Evolutionary conservation across 2,888 invertebrate species (phyloP).

Genomic region (Hydraecia micacea): DNA sequence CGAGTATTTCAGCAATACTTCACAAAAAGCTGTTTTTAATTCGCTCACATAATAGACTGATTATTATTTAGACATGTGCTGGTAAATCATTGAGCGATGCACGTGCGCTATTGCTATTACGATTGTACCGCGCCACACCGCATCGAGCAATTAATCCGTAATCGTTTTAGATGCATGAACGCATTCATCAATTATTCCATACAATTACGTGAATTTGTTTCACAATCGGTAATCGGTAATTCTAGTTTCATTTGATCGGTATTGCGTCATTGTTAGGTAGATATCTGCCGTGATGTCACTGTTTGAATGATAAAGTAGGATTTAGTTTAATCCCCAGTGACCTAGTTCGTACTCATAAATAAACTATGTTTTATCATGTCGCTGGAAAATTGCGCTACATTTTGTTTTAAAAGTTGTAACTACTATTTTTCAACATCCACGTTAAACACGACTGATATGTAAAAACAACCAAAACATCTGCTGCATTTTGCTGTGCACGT

Average conservation of each 20-base stretch:
- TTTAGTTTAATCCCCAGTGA: constrained; percentile 46
- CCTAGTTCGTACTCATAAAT: constrained; percentile 38
- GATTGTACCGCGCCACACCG: constrained; percentile 27
- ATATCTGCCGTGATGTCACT: constrained; percentile 37
- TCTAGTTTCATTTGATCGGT: constrained; percentile 45
- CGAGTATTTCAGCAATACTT: constrained; percentile 4
- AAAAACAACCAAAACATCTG: constrained; percentile 24
- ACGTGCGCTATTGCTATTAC: constrained; percentile 37
- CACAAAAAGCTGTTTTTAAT: constrained; percentile 31
- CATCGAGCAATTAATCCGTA: constrained; percentile 61
- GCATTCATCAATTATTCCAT: constrained; percentile 60
- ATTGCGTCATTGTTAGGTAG: constrained; percentile 47
- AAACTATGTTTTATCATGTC: constrained; percentile 15
- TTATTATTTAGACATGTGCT: constrained; percentile 26
- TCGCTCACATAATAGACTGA: constrained; percentile 40
- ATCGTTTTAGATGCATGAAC: constrained; percentile 64
- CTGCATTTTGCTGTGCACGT: constrained; percentile 41
- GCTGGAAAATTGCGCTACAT: constrained; percentile 2
- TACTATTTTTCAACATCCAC: constrained; percentile 6
- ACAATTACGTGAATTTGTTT: constrained; percentile 60
- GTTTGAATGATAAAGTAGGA: constrained; percentile 38
- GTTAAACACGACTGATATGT: not conserved
- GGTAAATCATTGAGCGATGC: constrained; percentile 29
- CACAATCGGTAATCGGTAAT: constrained; percentile 56
- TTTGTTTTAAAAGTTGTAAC: constrained; percentile 22